These are phyloP conservation scores for Neuroterus valhalla DNA, from an alignment of 1,140 invertebrate species.

Conservation along the genomic window DNA sequence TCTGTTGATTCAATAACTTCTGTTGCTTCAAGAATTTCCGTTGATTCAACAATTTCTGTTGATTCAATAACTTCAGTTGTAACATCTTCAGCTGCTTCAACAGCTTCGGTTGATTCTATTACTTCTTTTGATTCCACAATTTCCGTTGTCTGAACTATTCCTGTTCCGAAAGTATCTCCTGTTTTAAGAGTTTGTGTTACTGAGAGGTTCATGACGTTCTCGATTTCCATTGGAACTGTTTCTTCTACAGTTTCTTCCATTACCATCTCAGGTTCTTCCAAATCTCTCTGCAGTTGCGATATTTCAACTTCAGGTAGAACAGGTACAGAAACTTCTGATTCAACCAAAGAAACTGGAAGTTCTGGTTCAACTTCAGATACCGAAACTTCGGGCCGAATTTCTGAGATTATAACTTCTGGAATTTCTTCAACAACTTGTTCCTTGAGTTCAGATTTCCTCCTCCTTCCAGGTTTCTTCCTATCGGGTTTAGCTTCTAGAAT, in stretches of 20 bases:
- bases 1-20: not conserved
- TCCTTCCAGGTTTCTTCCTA: not conserved
- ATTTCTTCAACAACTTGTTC: not conserved
- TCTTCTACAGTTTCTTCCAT: not conserved
- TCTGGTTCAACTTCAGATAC: too few species aligned
- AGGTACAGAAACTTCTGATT: too few species aligned
- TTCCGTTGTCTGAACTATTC: not conserved
- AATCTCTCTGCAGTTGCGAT: too few species aligned
- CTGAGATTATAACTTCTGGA: not conserved
- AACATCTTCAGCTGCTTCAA: not conserved
- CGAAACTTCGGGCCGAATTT: not conserved
- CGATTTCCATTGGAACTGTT: slow-evolving; percentile 34
- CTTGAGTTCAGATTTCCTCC: not conserved
- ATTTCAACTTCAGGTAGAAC: too few species aligned
- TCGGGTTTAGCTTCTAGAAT: not conserved
- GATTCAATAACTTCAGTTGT: not conserved
- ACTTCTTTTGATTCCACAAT: not conserved
- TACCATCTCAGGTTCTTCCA: too few species aligned
- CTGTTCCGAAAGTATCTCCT: slow-evolving; percentile 4
- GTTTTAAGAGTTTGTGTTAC: too few species aligned
- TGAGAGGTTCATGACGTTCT: not conserved
- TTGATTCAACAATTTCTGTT: not conserved
- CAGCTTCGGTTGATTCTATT: not conserved
- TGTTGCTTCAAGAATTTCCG: not conserved
- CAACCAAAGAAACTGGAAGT: too few species aligned